Conservation (phyloP, 2,113 vertebrate species). For the Bothrops jararaca region DNA sequence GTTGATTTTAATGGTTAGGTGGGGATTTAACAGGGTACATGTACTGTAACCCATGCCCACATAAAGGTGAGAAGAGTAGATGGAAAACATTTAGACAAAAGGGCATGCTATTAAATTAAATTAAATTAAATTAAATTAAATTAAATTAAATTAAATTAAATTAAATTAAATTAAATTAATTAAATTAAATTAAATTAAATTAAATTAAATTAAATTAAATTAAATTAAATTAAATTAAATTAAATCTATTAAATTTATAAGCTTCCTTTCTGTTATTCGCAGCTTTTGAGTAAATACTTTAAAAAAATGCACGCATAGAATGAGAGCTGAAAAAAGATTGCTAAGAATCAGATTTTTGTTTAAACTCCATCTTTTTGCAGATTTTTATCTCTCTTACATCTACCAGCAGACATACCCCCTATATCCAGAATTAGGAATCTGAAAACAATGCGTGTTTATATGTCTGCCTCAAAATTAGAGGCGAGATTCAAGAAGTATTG, state of each 20-base stretch:
- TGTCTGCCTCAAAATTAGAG: not conserved
- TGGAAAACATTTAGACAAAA: not conserved
- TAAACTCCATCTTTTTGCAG: not conserved
- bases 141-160: not conserved
- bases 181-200: too few species aligned
- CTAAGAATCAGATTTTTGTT: not conserved
- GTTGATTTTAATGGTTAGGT: not conserved
- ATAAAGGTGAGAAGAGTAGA: not conserved
- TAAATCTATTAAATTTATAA: not conserved
- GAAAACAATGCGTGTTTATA: not conserved
- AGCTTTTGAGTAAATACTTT: not conserved
- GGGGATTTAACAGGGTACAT: not conserved
- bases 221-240: too few species aligned
- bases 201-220: too few species aligned
- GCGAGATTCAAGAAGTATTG: not conserved
- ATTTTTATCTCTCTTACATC: not conserved
- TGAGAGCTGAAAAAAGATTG: not conserved
- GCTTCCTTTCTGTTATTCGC: not conserved
- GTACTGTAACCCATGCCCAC: not conserved
- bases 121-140: not conserved
- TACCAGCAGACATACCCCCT: not conserved
- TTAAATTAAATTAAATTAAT: not conserved
- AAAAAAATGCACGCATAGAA: not conserved
- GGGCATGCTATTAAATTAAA: not conserved
- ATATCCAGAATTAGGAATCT: not conserved